Evolutionary conservation across 37 sponge, comb jelly and placozoan genomes (phyloP).

Genomic region (Halisarca cf. caerulea): DNA sequence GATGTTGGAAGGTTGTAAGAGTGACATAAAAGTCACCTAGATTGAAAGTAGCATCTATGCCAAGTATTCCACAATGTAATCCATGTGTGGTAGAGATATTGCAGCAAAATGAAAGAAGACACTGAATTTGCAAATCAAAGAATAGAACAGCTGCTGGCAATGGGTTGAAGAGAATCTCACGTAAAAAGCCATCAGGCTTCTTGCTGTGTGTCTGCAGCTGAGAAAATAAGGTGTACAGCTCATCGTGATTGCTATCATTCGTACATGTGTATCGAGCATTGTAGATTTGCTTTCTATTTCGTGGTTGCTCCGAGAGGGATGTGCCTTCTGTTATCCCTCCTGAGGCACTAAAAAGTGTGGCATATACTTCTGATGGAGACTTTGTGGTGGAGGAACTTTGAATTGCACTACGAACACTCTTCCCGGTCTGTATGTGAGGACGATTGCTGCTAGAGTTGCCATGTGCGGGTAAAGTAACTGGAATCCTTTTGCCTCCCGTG

Average conservation of each 20-base stretch:
- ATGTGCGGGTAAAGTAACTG: background rate
- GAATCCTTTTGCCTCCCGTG: background rate
- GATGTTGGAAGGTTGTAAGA: slow-evolving; percentile 12
- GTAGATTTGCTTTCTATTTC: slow-evolving; percentile 30
- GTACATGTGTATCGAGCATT: slow-evolving; percentile 4
- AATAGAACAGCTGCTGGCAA: slow-evolving; percentile 32
- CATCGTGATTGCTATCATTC: slow-evolving; percentile 1
- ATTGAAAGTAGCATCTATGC: slow-evolving; percentile 38
- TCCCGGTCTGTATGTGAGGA: background rate
- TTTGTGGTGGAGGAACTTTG: background rate
- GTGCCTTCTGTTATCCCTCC: background rate
- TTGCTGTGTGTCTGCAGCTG: slow-evolving; percentile 7
- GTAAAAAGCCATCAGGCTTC: slow-evolving; percentile 19
- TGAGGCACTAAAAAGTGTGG: background rate
- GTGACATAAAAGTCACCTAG: slow-evolving; percentile 40
- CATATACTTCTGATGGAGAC: background rate
- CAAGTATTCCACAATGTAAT: background rate
- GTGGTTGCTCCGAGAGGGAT: slow-evolving; percentile 21
- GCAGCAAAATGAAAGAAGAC: slow-evolving; percentile 13
- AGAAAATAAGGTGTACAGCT: slow-evolving; percentile 4
- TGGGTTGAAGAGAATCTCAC: background rate
- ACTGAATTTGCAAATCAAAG: slow-evolving; percentile 1
- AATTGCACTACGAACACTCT: background rate
- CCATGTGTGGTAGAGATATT: background rate
- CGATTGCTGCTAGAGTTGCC: background rate